These are phyloP conservation scores for Saxidomus purpurata DNA, from an alignment of 1,140 invertebrate genomes.

Conservation along the genomic window DNA sequence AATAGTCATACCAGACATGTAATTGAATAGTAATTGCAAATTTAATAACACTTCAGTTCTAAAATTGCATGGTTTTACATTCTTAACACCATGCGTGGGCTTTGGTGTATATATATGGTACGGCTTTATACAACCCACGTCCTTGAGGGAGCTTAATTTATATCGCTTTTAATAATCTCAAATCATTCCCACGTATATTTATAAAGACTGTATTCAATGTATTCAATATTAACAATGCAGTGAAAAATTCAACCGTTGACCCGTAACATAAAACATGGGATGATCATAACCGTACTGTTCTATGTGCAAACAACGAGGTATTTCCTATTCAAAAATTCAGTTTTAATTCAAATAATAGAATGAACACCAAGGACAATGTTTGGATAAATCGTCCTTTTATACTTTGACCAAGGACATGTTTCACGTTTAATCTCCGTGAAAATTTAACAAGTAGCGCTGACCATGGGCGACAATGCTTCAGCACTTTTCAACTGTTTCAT, in stretches of 20 bases:
- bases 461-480: neutral
- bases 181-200: neutral
- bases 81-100: too few relatives aligned
- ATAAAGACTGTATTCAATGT: neutral
- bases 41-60: too few relatives aligned
- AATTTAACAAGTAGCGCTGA: neutral
- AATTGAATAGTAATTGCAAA: too few relatives aligned
- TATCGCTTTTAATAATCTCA: neutral
- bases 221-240: neutral
- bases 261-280: neutral
- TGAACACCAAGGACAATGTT: neutral
- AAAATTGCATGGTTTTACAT: too few relatives aligned
- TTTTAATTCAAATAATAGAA: neutral
- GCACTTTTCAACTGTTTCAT: neutral
- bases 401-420: neutral
- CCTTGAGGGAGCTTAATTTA: neutral
- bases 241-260: neutral
- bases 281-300: neutral
- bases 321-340: neutral
- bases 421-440: constrained; percentile 1
- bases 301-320: neutral
- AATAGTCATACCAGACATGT: too few relatives aligned
- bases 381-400: neutral
- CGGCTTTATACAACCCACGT: neutral
- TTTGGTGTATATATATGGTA: too few relatives aligned